Percentiles rank a stretch among this genome's conserved stretches.
These are phyloP conservation scores for Brachionus asplanchnoidis DNA, from an alignment of 1,140 invertebrate species.

Conservation along the genomic window DNA sequence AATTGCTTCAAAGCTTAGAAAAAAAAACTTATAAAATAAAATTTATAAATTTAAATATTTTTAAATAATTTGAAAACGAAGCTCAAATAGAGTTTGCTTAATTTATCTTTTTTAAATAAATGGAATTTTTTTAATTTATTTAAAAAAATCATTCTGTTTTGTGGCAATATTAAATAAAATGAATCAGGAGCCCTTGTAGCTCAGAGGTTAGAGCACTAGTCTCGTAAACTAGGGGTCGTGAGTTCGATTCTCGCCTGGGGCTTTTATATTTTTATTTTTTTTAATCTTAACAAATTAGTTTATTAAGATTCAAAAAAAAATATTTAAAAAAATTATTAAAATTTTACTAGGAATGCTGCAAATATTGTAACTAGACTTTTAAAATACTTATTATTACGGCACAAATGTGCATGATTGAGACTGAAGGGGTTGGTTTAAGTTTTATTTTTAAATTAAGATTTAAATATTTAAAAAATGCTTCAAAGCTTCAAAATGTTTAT, in stretches of 20 bases:
- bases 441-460: too few relatives aligned
- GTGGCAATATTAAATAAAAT: not conserved
- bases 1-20: not conserved
- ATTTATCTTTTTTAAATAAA: not conserved
- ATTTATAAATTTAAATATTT: not conserved
- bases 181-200: conserved; percentile 15
- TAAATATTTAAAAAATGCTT: too few relatives aligned
- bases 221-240: conserved; percentile 42
- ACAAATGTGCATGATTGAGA: too few relatives aligned
- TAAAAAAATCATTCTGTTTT: not conserved
- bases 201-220: conserved; percentile 43
- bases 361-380: too few relatives aligned
- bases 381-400: too few relatives aligned
- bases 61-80: too few relatives aligned
- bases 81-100: too few relatives aligned
- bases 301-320: too few relatives aligned
- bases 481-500: too few relatives aligned
- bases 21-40: not conserved
- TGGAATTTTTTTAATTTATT: too few relatives aligned
- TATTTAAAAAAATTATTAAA: not conserved
- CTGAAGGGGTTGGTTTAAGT: too few relatives aligned
- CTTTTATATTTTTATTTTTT: not conserved
- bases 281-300: too few relatives aligned
- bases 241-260: conserved; percentile 40
- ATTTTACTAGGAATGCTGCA: not conserved